phyloP scores from a whole-genome alignment of 53 echinoderm and acorn worm species.

The Apostichopus leukothele region DNA sequence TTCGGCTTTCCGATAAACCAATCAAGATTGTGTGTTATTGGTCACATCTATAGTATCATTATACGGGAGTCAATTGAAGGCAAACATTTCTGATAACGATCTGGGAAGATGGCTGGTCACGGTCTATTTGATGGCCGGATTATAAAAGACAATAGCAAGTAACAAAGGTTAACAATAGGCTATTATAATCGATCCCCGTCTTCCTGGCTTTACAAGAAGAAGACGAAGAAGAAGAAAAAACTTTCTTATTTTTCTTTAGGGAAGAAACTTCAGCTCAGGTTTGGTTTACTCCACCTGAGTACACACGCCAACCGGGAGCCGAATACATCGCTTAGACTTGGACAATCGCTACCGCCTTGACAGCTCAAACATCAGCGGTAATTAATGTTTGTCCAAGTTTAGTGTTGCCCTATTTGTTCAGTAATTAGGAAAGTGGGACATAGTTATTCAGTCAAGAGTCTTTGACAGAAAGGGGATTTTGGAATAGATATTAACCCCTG shows the following conservation, averaged over 20 bases:
- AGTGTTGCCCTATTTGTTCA: slow-evolving; percentile 36
- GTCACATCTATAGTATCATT: slow-evolving; percentile 24
- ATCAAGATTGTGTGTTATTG: neutral
- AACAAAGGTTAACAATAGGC: slow-evolving; percentile 32
- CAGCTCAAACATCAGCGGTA: slow-evolving; percentile 26
- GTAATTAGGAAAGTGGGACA: slow-evolving; percentile 40
- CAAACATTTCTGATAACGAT: slow-evolving; percentile 12
- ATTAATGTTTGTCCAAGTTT: slow-evolving; percentile 47
- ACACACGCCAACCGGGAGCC: slow-evolving; percentile 43
- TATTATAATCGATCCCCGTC: slow-evolving; percentile 27
- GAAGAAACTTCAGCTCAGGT: neutral
- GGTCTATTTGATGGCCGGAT: slow-evolving; percentile 28
- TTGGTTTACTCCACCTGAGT: slow-evolving; percentile 39
- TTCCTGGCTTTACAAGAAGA: neutral
- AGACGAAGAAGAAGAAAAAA: no score
- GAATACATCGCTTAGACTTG: slow-evolving; percentile 4
- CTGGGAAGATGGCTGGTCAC: slow-evolving; percentile 10
- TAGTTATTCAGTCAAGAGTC: slow-evolving; percentile 29
- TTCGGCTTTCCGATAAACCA: no score
- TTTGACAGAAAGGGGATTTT: slow-evolving; percentile 37
- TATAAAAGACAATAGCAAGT: slow-evolving; percentile 19
- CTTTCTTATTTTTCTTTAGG: neutral
- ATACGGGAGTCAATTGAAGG: neutral
- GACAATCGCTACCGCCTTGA: slow-evolving; percentile 16
- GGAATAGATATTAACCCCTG: slow-evolving; percentile 21